Evolutionary conservation across 2,888 invertebrate species (phyloP).

Genomic region (Drosophila maculinotata): DNA sequence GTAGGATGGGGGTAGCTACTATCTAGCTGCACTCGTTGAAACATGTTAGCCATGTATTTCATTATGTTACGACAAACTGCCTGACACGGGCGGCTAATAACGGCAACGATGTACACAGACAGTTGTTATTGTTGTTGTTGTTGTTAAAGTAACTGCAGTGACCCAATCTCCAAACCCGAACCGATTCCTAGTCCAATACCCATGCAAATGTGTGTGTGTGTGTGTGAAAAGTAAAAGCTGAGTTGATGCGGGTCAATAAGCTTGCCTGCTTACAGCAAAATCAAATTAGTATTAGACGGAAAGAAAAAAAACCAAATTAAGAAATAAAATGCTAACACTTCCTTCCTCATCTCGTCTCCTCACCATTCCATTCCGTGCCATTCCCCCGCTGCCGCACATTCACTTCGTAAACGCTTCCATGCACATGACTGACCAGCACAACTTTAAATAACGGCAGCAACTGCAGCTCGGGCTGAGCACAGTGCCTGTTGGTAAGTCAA

Average conservation of each 20-base stretch:
- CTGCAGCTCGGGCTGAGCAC: constrained; percentile 41
- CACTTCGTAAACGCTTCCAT: constrained; percentile 62
- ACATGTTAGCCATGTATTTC: constrained; percentile 76
- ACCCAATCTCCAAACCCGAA: constrained; percentile 39
- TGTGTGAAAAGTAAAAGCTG: constrained; percentile 46
- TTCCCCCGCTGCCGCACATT: background rate
- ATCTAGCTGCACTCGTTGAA: constrained; percentile 43
- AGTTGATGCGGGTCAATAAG: constrained; percentile 70
- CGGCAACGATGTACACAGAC: constrained; percentile 36
- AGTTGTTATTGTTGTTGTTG: constrained; percentile 18
- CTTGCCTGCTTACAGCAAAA: constrained; percentile 66
- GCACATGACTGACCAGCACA: constrained; percentile 74
- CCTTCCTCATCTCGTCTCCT: background rate
- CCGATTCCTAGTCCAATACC: constrained; percentile 18
- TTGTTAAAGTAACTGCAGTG: constrained; percentile 26
- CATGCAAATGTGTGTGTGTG: constrained; percentile 41
- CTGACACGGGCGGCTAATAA: constrained; percentile 77
- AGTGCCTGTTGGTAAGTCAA: constrained; percentile 58
- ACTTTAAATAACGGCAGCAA: constrained; percentile 69
- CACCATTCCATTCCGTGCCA: background rate
- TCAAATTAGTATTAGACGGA: constrained; percentile 73
- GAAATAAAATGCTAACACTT: constrained; percentile 63
- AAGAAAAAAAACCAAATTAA: constrained; percentile 68
- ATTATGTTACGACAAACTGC: constrained; percentile 79
- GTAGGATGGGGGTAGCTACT: background rate